Evolutionary conservation across 1,140 invertebrate genomes (phyloP).

Genomic region (Drosophila tani): DNA sequence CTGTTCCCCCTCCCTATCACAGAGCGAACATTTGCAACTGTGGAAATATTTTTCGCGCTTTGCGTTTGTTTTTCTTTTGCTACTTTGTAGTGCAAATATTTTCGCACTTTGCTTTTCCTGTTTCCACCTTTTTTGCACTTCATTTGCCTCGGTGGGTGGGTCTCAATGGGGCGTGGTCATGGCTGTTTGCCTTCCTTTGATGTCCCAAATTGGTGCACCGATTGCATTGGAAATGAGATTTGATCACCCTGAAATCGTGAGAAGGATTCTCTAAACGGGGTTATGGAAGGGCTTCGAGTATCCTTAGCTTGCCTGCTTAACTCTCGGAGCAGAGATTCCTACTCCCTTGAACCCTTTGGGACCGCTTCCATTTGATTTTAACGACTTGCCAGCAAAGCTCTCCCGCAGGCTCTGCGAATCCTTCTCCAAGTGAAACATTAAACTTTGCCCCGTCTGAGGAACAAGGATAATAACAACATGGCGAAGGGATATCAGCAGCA

Average conservation of each 20-base stretch:
- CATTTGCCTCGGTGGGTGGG: slow-evolving; percentile 32
- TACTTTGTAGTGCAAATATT: slow-evolving; percentile 62
- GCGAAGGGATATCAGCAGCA: slow-evolving; percentile 12
- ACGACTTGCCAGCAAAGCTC: slow-evolving; percentile 46
- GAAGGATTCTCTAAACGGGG: background rate
- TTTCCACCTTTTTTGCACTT: slow-evolving; percentile 37
- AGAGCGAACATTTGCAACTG: slow-evolving; percentile 30
- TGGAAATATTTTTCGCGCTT: slow-evolving; percentile 38
- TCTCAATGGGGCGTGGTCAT: background rate
- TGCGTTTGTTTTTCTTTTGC: slow-evolving; percentile 33
- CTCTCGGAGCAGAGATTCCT: background rate
- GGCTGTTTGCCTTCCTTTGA: slow-evolving; percentile 39
- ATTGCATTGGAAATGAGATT: slow-evolving; percentile 43
- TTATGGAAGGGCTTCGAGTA: background rate
- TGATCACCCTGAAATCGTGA: slow-evolving; percentile 28
- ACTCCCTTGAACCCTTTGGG: background rate
- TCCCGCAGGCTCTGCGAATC: slow-evolving; percentile 29
- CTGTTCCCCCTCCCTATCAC: background rate
- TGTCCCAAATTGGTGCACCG: slow-evolving; percentile 44
- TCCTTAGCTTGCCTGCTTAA: slow-evolving; percentile 9
- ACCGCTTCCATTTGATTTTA: slow-evolving; percentile 44
- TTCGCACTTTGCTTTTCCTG: slow-evolving; percentile 11
- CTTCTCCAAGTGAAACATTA: slow-evolving; percentile 49
- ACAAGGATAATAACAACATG: slow-evolving; percentile 18
- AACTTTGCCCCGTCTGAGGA: slow-evolving; percentile 37